Evolutionary conservation across 1,140 invertebrate genomes (phyloP).

Genomic region (Spodoptera litura): DNA sequence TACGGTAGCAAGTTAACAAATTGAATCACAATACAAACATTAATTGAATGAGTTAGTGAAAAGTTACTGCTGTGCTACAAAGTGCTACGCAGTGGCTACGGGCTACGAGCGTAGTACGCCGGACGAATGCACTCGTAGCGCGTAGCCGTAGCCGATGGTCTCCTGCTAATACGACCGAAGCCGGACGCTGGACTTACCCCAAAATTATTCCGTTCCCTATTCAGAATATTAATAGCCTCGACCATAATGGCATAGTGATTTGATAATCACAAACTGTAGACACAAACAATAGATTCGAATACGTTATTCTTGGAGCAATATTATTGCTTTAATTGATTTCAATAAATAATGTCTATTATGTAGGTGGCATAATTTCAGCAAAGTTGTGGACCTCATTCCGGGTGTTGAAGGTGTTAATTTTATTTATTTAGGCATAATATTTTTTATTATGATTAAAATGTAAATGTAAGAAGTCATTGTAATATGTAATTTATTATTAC

Average conservation of each 20-base stretch:
- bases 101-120: conserved; percentile 6
- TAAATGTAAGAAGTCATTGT: no score
- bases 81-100: conserved; percentile 35
- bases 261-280: conserved; percentile 53
- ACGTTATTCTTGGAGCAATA: neutral
- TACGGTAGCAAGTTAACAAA: conserved; percentile 12
- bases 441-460: no score
- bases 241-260: conserved; percentile 56
- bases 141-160: conserved; percentile 40
- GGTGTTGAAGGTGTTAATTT: no score
- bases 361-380: no score
- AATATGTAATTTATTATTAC: no score
- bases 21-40: conserved; percentile 21
- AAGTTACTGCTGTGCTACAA: conserved; percentile 27
- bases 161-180: conserved; percentile 26
- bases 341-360: no score
- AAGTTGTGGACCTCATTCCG: no score
- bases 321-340: neutral
- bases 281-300: conserved; percentile 47
- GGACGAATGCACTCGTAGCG: conserved; percentile 2
- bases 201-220: conserved; percentile 70
- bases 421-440: no score
- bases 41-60: conserved; percentile 19
- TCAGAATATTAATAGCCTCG: conserved; percentile 60
- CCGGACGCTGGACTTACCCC: conserved; percentile 61